Evolutionary conservation across 2,888 invertebrate genomes (phyloP), one percentile per base, ranked within the genome.

Genomic region (Tryphoninae sp.): DNA sequence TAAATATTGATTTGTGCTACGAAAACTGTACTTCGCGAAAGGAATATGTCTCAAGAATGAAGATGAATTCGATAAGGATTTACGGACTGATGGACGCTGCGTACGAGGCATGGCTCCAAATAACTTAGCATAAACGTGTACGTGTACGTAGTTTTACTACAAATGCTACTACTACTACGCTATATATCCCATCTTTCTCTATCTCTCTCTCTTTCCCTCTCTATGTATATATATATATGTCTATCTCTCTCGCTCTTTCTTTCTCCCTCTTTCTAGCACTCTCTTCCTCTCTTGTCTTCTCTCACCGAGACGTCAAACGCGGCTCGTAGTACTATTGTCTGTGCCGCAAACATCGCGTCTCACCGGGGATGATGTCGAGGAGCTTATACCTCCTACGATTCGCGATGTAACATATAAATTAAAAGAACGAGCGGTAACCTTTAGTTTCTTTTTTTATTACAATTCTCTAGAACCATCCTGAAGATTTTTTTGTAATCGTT

Each of bases 1-100:
- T 89, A 88, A 86, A 88, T 90, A 89, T 89, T 86, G 88, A 89
- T 89, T 89, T 84, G 85, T 85, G 69, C 78, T 82, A 78, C 68
- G 81, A 78, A 61, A 84, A 84, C 19, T 16, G 55, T 55, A 19
- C 9, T 4, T 8, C 9, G 19, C 19, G 19, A 68, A 59, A 64
- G 49, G 7, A 64, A 16, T 53, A 81, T 83, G 82, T 74, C 65
- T 53, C 62, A 62, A 84, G 62, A 62, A 81, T 73, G 79, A 83
- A 74, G 59, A 74, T 82, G 73, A 83, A 80, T 79, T 84, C 84
- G 85, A 80, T 75, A 77, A 79, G 82, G 73, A 73, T 83, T 69
- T 74, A 78, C 58, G 53, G 82, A 69, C n/a, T 83, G 77, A 78
- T 68, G 77, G 73, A 77, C 77, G 64, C 73, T 74, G 68, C 68